Conservation (phyloP, 2,888 invertebrate genomes). For the Eupithecia vulgata region DNA sequence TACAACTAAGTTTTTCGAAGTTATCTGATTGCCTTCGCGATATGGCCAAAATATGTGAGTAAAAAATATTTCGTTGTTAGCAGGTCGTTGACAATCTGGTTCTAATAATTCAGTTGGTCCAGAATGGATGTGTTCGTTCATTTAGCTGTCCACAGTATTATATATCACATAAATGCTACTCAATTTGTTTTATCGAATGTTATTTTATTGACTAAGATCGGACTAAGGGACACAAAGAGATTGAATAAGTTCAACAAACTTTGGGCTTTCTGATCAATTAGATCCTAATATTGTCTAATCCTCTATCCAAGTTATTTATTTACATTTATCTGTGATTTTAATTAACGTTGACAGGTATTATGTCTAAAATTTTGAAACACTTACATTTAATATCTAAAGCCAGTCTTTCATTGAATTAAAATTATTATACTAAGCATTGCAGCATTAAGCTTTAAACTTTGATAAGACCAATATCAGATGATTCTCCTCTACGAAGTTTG, state of each 20-base stretch:
- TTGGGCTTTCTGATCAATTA: neutral
- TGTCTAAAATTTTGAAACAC: neutral
- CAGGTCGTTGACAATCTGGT: too few species aligned
- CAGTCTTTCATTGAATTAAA: neutral
- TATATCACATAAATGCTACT: too few species aligned
- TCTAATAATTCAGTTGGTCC: too few species aligned
- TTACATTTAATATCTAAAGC: neutral
- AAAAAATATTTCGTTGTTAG: too few species aligned
- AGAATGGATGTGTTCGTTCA: too few species aligned
- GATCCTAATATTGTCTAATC: neutral
- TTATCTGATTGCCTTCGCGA: too few species aligned
- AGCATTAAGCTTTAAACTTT: slow-evolving; percentile 23
- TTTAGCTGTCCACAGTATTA: too few species aligned
- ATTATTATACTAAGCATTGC: slow-evolving; percentile 4
- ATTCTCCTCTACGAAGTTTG: slow-evolving; percentile 23
- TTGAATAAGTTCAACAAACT: neutral
- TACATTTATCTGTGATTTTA: neutral
- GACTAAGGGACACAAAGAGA: neutral
- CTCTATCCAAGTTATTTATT: neutral
- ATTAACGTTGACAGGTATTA: neutral
- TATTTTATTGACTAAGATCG: too few species aligned
- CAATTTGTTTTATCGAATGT: too few species aligned
- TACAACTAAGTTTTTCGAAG: too few species aligned
- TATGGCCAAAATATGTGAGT: too few species aligned
- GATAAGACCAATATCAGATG: slow-evolving; percentile 16